Evolutionary conservation across 1,140 invertebrate species (phyloP).

Genomic region (Adoxophyes honmai): DNA sequence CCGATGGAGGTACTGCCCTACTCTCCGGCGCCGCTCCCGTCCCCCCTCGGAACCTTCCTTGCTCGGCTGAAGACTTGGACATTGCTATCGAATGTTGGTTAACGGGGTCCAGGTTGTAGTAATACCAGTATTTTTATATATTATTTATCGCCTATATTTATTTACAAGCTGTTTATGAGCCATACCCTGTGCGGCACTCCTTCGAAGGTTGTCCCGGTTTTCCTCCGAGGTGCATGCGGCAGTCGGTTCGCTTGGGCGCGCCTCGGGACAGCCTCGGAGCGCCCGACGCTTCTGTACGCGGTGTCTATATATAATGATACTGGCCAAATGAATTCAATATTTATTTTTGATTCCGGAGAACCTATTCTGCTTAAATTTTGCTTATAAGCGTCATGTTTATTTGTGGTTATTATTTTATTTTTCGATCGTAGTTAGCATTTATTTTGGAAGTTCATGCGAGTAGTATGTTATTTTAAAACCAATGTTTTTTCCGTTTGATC

Average conservation of each 20-base stretch:
- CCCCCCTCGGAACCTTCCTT: too few species aligned
- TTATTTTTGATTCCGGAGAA: conserved; percentile 77
- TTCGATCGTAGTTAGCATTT: conserved; percentile 60
- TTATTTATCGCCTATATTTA: conserved; percentile 76
- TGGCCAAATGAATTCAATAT: conserved; percentile 70
- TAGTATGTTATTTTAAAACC: conserved; percentile 71
- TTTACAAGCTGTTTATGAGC: conserved; percentile 59
- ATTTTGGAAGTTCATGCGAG: conserved; percentile 63
- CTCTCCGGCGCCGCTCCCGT: conserved; percentile 46
- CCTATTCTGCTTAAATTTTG: conserved; percentile 76
- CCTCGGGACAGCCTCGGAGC: not conserved
- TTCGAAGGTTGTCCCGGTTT: conserved; percentile 78
- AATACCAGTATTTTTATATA: conserved; percentile 64
- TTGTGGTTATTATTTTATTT: conserved; percentile 65
- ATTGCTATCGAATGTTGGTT: conserved; percentile 72
- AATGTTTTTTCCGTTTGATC: conserved; percentile 71
- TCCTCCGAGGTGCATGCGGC: conserved; percentile 50
- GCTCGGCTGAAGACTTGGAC: conserved; percentile 57
- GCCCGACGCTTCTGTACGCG: conserved; percentile 54
- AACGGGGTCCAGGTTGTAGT: conserved; percentile 75
- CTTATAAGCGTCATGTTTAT: conserved; percentile 73
- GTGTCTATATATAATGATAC: conserved; percentile 61
- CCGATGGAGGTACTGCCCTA: conserved; percentile 91
- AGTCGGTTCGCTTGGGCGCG: not conserved
- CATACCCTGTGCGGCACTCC: conserved; percentile 65